Percentiles rank a stretch among this genome's conserved stretches.
These are phyloP conservation scores for Eulithis prunata DNA, from an alignment of 2,888 invertebrate genomes.

Conservation along the genomic window DNA sequence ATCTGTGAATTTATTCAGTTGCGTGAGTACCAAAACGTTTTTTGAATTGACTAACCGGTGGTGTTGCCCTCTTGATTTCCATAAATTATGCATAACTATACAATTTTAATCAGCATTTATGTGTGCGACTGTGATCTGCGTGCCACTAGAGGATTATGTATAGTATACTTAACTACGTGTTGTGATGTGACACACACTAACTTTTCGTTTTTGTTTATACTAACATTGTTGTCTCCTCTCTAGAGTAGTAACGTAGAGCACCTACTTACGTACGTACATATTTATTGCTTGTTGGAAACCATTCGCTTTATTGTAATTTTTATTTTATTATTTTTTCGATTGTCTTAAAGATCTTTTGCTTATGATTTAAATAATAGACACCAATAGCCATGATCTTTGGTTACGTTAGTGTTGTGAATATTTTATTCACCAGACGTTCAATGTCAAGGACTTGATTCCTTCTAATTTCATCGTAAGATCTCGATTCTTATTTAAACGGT, in stretches of 20 bases:
- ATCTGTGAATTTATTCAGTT: constrained; percentile 36
- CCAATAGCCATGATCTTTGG: no score
- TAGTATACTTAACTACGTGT: no score
- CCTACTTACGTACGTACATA: no score
- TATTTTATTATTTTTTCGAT: no score
- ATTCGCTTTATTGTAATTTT: no score
- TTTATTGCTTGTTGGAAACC: no score
- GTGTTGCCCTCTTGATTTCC: constrained; percentile 29
- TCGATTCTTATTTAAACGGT: neutral
- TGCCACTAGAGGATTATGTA: neutral
- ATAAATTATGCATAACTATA: neutral
- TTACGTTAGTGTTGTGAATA: neutral
- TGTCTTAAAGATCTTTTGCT: no score
- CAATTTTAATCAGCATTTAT: neutral
- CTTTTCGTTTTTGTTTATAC: no score
- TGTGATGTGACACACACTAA: no score
- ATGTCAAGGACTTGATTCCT: neutral
- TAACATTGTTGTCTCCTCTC: no score
- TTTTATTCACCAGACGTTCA: constrained; percentile 1
- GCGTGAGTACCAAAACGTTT: constrained; percentile 1
- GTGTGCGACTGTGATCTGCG: neutral
- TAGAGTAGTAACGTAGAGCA: no score
- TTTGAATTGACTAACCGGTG: constrained; percentile 9
- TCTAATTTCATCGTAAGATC: neutral
- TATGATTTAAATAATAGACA: no score